Evolutionary conservation across 92 coral and sea anemone species (phyloP).

Genomic region (Paramuricea clavata): DNA sequence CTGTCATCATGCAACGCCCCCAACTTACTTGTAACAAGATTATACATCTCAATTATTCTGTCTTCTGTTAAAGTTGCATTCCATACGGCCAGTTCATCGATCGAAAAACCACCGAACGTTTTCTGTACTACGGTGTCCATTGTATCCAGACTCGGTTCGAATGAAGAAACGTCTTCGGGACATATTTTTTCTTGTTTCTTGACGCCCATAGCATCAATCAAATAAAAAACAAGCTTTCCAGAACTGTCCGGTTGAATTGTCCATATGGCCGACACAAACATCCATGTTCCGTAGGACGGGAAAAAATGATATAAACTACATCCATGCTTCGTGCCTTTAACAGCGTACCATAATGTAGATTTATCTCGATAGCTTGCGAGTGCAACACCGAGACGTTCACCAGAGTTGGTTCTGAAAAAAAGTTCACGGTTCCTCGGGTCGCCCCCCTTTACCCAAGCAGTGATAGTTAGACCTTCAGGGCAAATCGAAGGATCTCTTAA

Average conservation of each 20-base stretch:
- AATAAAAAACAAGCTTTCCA: not conserved
- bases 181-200: not conserved
- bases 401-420: not conserved
- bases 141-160: not conserved
- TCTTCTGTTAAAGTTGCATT: not conserved
- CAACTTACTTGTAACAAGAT: not conserved
- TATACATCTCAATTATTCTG: not conserved
- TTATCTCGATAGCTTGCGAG: not conserved
- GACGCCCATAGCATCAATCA: not conserved
- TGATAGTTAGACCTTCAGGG: not conserved
- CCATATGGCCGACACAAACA: not conserved
- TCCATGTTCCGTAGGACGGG: not conserved
- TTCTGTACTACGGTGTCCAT: not conserved
- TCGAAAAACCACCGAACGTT: not conserved
- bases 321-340: not conserved
- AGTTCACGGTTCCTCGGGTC: not conserved
- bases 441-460: not conserved
- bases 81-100: not conserved
- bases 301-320: not conserved
- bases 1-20: no score
- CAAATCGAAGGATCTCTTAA: not conserved
- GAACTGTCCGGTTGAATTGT: not conserved
- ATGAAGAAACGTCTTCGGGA: not conserved
- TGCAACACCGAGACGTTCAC: not conserved
- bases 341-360: not conserved